phyloP scores from a whole-genome alignment of 2,113 vertebrate genomes.

The Oriolus oriolus region DNA sequence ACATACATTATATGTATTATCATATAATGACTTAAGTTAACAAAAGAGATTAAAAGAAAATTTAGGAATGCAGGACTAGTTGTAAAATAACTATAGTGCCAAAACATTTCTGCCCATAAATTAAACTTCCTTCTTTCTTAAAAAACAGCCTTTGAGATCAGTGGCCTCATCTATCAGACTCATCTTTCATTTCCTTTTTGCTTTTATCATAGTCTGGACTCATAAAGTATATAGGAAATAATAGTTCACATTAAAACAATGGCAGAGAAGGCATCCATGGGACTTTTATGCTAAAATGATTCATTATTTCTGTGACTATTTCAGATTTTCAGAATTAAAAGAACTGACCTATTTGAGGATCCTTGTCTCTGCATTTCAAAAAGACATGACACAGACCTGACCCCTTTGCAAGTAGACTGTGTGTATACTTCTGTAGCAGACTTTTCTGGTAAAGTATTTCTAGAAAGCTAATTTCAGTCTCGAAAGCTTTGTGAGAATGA shows the following conservation, averaged over 20 bases:
- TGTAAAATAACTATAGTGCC: conserved; percentile 13
- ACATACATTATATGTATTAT: neutral
- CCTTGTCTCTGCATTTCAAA: neutral
- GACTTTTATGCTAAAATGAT: neutral
- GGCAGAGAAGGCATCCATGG: neutral
- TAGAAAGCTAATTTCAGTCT: neutral
- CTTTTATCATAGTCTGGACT: neutral
- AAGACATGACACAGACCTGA: neutral
- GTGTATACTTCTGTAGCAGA: neutral
- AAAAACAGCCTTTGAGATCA: neutral
- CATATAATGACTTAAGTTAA: neutral
- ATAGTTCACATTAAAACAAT: conserved; percentile 21
- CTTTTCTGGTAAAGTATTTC: neutral
- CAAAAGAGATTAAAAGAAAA: neutral
- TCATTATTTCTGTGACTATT: conserved; percentile 5
- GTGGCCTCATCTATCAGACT: neutral
- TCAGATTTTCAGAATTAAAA: neutral
- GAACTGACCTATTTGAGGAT: neutral
- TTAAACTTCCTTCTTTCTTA: neutral
- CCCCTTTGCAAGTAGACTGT: neutral
- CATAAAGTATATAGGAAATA: neutral
- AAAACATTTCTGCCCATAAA: neutral
- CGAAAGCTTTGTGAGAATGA: neutral
- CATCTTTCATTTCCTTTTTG: conserved; percentile 64
- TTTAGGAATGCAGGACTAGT: neutral